These are phyloP conservation scores for Sternotherus odoratus DNA, from an alignment of 2,797 vertebrate genomes.

Conservation along the genomic window DNA sequence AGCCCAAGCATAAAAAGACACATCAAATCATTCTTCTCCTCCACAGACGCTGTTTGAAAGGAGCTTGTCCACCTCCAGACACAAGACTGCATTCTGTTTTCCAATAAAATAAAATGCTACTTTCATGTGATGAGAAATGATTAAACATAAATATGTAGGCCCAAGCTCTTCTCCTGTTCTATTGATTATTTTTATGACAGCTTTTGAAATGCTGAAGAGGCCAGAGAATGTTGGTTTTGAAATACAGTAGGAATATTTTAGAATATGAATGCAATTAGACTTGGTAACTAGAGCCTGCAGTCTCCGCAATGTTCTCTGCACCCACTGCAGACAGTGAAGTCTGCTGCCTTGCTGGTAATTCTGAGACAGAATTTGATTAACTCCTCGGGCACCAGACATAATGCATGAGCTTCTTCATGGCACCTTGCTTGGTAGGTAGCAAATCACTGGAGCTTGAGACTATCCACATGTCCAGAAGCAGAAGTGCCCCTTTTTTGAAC, in stretches of 20 bases:
- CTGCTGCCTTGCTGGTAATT: constrained; percentile 4
- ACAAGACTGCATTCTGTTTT: constrained; percentile 46
- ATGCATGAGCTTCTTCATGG: not conserved
- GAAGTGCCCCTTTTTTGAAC: not conserved
- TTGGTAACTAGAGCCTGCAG: constrained; percentile 39
- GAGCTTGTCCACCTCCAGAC: constrained; percentile 56
- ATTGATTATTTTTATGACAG: constrained; percentile 29
- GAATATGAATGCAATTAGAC: constrained; percentile 34
- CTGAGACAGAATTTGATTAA: not conserved
- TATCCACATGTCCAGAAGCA: not conserved
- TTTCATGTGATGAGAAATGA: constrained; percentile 22
- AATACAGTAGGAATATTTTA: constrained; percentile 20
- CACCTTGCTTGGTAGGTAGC: not conserved
- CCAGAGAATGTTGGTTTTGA: constrained; percentile 23
- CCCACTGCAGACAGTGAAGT: not conserved
- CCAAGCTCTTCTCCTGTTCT: constrained; percentile 25
- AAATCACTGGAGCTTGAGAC: not conserved
- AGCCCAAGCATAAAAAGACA: not conserved
- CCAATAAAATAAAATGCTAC: constrained; percentile 26
- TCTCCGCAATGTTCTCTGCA: constrained; percentile 26
- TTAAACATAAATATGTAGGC: constrained; percentile 31
- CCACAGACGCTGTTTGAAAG: constrained; percentile 32
- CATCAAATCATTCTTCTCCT: constrained; percentile 9
- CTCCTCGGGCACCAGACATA: not conserved
- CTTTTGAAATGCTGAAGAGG: constrained; percentile 49